A percentile compares a stretch with the other conserved stretches of the same genome.
phyloP scores from a whole-genome alignment of 2,888 invertebrate species.

The Tetragonula carbonaria region DNA sequence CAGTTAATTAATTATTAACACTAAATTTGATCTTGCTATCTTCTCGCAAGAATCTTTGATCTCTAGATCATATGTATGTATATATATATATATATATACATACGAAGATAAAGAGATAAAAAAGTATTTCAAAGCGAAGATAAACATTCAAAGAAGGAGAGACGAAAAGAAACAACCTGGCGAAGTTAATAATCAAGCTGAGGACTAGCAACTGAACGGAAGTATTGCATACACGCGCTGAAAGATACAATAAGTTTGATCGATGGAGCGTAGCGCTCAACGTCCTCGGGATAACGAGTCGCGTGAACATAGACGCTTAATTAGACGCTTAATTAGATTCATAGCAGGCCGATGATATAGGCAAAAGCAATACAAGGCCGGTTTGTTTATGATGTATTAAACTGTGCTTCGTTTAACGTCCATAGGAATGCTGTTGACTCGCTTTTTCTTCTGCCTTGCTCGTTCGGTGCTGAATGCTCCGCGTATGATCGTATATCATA shows the following conservation, averaged over 20 bases:
- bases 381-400: constrained; percentile 47
- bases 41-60: too few relatives aligned
- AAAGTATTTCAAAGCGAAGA: too few relatives aligned
- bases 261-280: not conserved
- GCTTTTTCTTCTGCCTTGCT: not conserved
- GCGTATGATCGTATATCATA: constrained; percentile 45
- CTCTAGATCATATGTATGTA: too few relatives aligned
- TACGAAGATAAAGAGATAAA: too few relatives aligned
- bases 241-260: constrained; percentile 8
- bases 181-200: not conserved
- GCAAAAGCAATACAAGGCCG: not conserved
- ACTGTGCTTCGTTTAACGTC: constrained; percentile 12
- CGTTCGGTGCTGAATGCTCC: not conserved
- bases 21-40: too few relatives aligned
- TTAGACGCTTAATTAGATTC: constrained; percentile 43
- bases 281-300: constrained; percentile 29
- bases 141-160: too few relatives aligned
- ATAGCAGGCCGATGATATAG: not conserved
- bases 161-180: not conserved
- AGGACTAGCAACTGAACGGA: constrained; percentile 15
- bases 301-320: constrained; percentile 28
- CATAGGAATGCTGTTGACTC: too few relatives aligned
- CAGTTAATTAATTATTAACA: too few relatives aligned
- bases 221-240: not conserved
- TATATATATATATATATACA: too few relatives aligned